Conservation (phyloP, 1,140 invertebrate species). For the Andrena cerasifolii region DNA sequence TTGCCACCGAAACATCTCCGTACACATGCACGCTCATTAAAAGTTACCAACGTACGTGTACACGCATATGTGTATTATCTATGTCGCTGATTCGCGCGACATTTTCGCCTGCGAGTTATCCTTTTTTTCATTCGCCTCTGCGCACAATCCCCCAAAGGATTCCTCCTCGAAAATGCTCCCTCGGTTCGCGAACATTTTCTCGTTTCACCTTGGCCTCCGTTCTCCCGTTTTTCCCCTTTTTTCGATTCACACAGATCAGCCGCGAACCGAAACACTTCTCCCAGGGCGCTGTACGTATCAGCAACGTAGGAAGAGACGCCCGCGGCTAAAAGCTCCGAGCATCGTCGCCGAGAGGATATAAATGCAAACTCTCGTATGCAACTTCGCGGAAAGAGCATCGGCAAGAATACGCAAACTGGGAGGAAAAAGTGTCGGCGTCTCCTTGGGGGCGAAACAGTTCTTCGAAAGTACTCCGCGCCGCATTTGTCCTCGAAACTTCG, state of each 20-base stretch:
- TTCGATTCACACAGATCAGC: neutral
- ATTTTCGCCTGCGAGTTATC: neutral
- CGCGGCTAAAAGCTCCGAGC: conserved; percentile 7
- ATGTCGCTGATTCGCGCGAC: too few relatives aligned
- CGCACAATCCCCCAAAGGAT: neutral
- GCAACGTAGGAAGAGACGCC: neutral
- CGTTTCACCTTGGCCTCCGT: neutral
- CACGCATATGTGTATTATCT: too few relatives aligned
- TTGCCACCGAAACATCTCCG: too few relatives aligned
- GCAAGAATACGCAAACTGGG: conserved; percentile 31
- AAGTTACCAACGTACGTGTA: neutral
- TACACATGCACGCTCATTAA: neutral
- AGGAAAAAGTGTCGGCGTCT: neutral
- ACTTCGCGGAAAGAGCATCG: conserved; percentile 8
- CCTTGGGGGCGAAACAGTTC: neutral
- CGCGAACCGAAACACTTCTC: conserved; percentile 10
- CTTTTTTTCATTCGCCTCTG: neutral
- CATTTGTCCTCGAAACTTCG: neutral
- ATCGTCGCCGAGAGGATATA: conserved; percentile 11
- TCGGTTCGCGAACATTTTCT: neutral
- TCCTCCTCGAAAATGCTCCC: neutral
- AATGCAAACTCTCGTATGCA: conserved; percentile 30
- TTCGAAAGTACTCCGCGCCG: neutral
- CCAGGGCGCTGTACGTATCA: neutral
- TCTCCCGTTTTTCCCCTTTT: neutral